Evolutionary conservation across 2,797 vertebrate species (phyloP).

Genomic region (Etheostoma nigrum): DNA sequence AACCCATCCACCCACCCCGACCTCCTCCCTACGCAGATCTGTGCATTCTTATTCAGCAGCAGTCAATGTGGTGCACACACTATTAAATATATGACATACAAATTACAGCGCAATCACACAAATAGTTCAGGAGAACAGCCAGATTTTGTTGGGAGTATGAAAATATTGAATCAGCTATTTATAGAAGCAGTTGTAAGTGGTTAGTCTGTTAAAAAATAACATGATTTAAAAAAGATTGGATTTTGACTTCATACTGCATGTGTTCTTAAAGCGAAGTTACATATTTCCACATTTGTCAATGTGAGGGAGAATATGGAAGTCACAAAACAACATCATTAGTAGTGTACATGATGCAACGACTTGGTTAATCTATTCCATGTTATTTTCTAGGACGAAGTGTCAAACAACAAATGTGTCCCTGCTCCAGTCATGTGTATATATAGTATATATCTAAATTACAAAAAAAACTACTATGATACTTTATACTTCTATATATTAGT

Average conservation of each 20-base stretch:
- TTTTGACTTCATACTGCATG: slow-evolving; percentile 25
- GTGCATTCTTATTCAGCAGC: no score
- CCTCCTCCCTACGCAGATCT: no score
- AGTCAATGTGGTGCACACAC: no score
- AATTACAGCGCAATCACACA: no score
- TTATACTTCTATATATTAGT: no score
- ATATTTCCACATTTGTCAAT: slow-evolving; percentile 4
- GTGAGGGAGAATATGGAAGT: slow-evolving; percentile 6
- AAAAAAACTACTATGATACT: not conserved
- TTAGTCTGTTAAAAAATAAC: slow-evolving; percentile 17
- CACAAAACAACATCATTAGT: not conserved
- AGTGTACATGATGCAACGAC: not conserved
- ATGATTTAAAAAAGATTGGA: slow-evolving; percentile 25
- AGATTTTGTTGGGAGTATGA: not conserved
- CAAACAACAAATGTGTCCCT: not conserved
- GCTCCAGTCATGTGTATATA: not conserved
- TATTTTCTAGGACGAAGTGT: not conserved
- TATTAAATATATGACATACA: no score
- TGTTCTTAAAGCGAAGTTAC: slow-evolving; percentile 24
- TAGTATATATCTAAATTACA: not conserved
- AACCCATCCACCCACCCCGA: no score
- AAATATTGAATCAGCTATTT: slow-evolving; percentile 18
- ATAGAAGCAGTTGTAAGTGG: slow-evolving; percentile 10
- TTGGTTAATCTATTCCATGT: not conserved
- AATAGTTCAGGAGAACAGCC: no score